Base-by-base conservation (phyloP, 2,888 invertebrate genomes). In the Meiosimyza decipiens region DNA sequence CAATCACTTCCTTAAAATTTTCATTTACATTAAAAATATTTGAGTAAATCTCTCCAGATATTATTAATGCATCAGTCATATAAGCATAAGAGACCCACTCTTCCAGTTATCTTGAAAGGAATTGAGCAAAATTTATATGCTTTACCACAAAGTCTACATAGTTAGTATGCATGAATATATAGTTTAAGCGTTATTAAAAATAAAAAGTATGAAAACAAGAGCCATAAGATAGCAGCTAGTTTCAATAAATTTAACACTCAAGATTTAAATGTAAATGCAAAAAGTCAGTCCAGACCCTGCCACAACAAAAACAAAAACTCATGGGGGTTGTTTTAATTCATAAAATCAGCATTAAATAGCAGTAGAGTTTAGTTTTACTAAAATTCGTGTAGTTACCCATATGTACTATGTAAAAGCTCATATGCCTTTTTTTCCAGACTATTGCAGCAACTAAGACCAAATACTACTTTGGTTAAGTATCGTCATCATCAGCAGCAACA, bases 381-480 rank as follows among this genome's bases (percentile, higher is more conserved):
- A 16, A 15, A 16, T 33, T 40, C 18, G 28, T 18, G 22, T 22
- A 9, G 28, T 51, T n/a, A 4, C 28, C 15, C 16, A 40, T 51
- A 51, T 13, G 64, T 51, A 22, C 28, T 64, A 51, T 15, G 51
- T 64, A 22, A 5, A 1, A 51, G 64, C 13, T 3, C 7, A 52
- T 54, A 22, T 64, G 22, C 28, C 28, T 50, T 50, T 33, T n/a
- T 33, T 47, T 66, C 54, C 1, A 28, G 16, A 40, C 28, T 60
- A n/a, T 33, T 33, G 18, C 52, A 33, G 18, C 66, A 65, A 15
- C 54, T 52, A 57, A 49, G 57, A 67, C 67, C 47, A 67, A 67
- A 67, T 54, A 66, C 49, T 16, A 57, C 49, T 67, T 47, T 28
- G 52, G 40, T 16, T 28, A 15, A 33, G 66, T 47, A 66, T 18